Percentiles rank a stretch among this genome's conserved stretches.
These are phyloP conservation scores for Acanthosepion esculentum DNA, from an alignment of 2,888 invertebrate genomes.

Conservation along the genomic window DNA sequence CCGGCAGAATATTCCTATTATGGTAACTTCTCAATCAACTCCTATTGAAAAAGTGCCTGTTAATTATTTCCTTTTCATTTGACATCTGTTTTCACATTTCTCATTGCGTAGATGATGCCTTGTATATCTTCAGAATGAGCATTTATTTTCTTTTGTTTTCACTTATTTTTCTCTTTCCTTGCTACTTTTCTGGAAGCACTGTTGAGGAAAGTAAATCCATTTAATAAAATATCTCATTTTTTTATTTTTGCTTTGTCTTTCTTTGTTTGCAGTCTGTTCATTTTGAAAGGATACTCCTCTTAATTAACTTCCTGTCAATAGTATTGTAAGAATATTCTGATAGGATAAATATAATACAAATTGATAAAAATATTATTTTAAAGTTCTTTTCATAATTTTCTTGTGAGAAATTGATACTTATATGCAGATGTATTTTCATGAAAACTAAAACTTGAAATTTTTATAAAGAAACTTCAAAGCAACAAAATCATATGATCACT, in stretches of 20 bases:
- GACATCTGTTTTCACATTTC: constrained; percentile 11
- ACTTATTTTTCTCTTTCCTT: background rate
- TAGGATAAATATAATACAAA: background rate
- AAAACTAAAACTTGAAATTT: background rate
- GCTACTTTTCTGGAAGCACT: background rate
- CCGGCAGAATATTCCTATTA: no score
- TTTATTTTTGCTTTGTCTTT: background rate
- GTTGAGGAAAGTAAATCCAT: background rate
- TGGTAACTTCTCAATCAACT: no score
- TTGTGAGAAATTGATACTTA: background rate
- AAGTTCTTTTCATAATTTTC: background rate
- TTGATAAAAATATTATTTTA: background rate
- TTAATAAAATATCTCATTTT: background rate
- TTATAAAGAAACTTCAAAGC: background rate
- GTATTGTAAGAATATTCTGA: background rate
- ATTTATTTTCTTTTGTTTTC: background rate
- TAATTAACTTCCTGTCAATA: background rate
- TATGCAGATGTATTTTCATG: background rate
- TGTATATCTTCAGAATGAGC: background rate
- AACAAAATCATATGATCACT: background rate
- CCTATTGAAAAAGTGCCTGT: background rate
- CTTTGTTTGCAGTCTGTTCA: background rate
- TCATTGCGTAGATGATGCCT: background rate
- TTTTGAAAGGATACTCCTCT: background rate
- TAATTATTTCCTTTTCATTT: constrained; percentile 33